Base-by-base conservation (phyloP, 2,888 invertebrate species). In the Callyntrura sp. region DNA sequence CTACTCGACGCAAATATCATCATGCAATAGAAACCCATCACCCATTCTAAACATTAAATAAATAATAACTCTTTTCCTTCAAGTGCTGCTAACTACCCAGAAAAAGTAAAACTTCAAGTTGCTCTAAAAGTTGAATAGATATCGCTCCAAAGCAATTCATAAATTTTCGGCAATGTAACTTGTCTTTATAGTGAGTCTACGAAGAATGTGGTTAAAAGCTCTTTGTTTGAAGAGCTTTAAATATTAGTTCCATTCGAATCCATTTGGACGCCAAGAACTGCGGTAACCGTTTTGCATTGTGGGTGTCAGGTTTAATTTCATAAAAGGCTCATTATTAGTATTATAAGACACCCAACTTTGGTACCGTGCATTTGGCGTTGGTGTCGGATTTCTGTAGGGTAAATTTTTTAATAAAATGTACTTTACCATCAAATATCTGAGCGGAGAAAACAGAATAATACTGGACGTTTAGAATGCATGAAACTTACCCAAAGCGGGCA, bases 181-280 rank as follows among this genome's bases (percentile, higher is more conserved):
- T n/a, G n/a, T n/a, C n/a, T n/a, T n/a, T n/a, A n/a, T n/a, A n/a
- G n/a, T n/a, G n/a, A n/a, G n/a, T n/a, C n/a, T n/a, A n/a, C n/a
- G n/a, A n/a, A n/a, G n/a, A n/a, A n/a, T n/a, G n/a, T n/a, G n/a
- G n/a, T n/a, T n/a, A n/a, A n/a, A n/a, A n/a, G n/a, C n/a, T n/a
- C n/a, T n/a, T n/a, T n/a, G n/a, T n/a, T n/a, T n/a, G n/a, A n/a
- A n/a, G n/a, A n/a, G n/a, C n/a, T n/a, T n/a, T n/a, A n/a, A n/a
- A n/a, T n/a, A n/a, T 62, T 68, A 82, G 6, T 73, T 76, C 28
- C 51, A 73, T 12, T 73, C 48, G 17, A 73, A 82, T 8, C 73
- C 62, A 57, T 81, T 87, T 0, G 87, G 68, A 70, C 87, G 81
- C 87, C 87, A 81, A 8, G 82, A 82, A 17, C n/a, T 35, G 5